A percentile compares a stretch with the other conserved stretches of the same genome.
These are phyloP conservation scores for Melieria crassipennis DNA, from an alignment of 2,888 invertebrate genomes.

Conservation along the genomic window DNA sequence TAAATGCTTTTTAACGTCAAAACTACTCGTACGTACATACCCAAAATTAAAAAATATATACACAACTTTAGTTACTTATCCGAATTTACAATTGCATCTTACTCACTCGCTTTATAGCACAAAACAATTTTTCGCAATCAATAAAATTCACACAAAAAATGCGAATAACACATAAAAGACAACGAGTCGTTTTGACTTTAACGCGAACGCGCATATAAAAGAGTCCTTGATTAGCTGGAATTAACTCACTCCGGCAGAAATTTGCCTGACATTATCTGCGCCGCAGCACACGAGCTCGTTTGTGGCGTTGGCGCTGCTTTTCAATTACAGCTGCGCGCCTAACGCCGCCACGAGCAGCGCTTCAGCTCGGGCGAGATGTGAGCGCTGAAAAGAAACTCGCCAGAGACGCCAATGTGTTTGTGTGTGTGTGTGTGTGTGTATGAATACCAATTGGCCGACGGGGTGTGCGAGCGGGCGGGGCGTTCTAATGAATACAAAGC, in stretches of 20 bases:
- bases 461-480: not conserved
- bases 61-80: too few relatives aligned
- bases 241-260: constrained; percentile 18
- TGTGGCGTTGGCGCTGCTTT: constrained; percentile 2
- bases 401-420: not conserved
- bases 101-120: too few relatives aligned
- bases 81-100: too few relatives aligned
- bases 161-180: too few relatives aligned
- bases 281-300: constrained; percentile 7
- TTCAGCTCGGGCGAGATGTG: not conserved
- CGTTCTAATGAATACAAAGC: constrained; percentile 34
- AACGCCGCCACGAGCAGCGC: not conserved
- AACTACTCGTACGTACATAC: too few relatives aligned
- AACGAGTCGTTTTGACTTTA: too few relatives aligned
- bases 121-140: too few relatives aligned
- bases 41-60: too few relatives aligned
- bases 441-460: not conserved
- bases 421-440: not conserved
- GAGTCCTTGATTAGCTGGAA: constrained; percentile 21
- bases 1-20: too few relatives aligned
- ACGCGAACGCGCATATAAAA: too few relatives aligned
- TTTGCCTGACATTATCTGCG: constrained; percentile 19
- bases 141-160: too few relatives aligned
- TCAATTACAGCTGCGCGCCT: constrained; percentile 14
- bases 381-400: not conserved